These are phyloP conservation scores for Enteromius viviparus DNA, from an alignment of 2,797 vertebrate species.

Conservation along the genomic window DNA sequence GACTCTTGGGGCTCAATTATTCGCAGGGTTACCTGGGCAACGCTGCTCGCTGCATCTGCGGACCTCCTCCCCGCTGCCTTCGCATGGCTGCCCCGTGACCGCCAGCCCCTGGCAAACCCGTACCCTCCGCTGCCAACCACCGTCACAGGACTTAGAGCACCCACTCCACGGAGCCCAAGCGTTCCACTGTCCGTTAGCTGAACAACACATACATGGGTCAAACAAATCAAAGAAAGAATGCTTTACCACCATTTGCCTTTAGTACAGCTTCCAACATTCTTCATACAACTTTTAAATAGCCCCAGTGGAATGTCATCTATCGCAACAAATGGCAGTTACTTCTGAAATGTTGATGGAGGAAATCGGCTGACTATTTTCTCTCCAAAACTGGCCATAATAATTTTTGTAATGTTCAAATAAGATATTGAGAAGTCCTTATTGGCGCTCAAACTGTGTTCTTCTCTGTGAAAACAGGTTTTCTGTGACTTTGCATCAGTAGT, in stretches of 20 bases:
- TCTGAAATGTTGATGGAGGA: neutral
- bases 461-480: neutral
- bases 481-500: neutral
- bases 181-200: slow-evolving; percentile 98
- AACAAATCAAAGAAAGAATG: neutral
- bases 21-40: slow-evolving; percentile 87
- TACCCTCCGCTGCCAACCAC: slow-evolving; percentile 92
- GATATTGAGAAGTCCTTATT: neutral
- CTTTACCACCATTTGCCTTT: neutral
- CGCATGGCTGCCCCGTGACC: slow-evolving; percentile 89
- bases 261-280: neutral
- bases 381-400: neutral
- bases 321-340: neutral
- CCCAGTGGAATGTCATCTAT: neutral
- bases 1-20: slow-evolving; percentile 52
- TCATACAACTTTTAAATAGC: neutral
- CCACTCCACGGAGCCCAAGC: slow-evolving; percentile 98
- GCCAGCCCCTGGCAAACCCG: slow-evolving; percentile 91
- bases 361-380: neutral
- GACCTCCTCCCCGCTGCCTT: slow-evolving; percentile 91
- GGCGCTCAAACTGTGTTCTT: neutral
- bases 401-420: neutral
- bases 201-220: slow-evolving; percentile 37
- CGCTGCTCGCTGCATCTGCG: slow-evolving; percentile 94
- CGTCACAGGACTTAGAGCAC: slow-evolving; percentile 96